Percentiles rank a stretch among this genome's conserved stretches.
Evolutionary conservation across 1,140 invertebrate species (phyloP).

Genomic region (Onthophagus taurus): DNA sequence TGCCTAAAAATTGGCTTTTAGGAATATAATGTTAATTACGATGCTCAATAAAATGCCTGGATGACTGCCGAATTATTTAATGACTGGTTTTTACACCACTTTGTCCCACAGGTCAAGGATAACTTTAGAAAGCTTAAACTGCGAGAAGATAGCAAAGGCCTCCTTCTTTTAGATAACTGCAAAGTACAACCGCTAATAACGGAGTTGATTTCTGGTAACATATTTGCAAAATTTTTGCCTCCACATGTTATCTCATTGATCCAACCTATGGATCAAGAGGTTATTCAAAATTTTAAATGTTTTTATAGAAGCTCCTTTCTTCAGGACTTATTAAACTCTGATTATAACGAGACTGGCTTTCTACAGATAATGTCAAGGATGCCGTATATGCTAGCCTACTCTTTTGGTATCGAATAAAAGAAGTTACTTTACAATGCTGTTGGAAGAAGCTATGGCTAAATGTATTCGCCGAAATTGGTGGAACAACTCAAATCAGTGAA

Average conservation of each 20-base stretch:
- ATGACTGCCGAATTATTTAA: slow-evolving; percentile 34
- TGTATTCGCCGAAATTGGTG: too few relatives aligned
- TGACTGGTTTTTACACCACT: slow-evolving; percentile 33
- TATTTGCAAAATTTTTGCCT: slow-evolving; percentile 23
- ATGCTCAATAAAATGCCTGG: slow-evolving; percentile 28
- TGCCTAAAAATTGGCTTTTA: slow-evolving; percentile 5
- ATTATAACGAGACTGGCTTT: background rate
- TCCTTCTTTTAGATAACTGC: background rate
- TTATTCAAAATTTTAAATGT: slow-evolving; percentile 20
- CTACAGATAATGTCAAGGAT: background rate
- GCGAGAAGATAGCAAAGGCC: background rate
- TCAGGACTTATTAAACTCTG: background rate
- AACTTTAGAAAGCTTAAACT: background rate
- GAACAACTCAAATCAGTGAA: too few relatives aligned
- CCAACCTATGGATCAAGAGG: slow-evolving; percentile 29
- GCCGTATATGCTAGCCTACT: background rate
- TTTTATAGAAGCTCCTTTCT: slow-evolving; percentile 13
- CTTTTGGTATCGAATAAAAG: background rate
- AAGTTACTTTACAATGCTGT: background rate
- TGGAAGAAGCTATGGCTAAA: too few relatives aligned
- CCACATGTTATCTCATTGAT: slow-evolving; percentile 26
- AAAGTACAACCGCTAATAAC: background rate
- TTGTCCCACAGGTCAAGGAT: slow-evolving; percentile 31
- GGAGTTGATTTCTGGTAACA: slow-evolving; percentile 1
- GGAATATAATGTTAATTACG: slow-evolving; percentile 6